A percentile compares a stretch with the other conserved stretches of the same genome.
Evolutionary conservation across 2,888 invertebrate genomes (phyloP).

Genomic region (Dimorphilus gyrociliatus): DNA sequence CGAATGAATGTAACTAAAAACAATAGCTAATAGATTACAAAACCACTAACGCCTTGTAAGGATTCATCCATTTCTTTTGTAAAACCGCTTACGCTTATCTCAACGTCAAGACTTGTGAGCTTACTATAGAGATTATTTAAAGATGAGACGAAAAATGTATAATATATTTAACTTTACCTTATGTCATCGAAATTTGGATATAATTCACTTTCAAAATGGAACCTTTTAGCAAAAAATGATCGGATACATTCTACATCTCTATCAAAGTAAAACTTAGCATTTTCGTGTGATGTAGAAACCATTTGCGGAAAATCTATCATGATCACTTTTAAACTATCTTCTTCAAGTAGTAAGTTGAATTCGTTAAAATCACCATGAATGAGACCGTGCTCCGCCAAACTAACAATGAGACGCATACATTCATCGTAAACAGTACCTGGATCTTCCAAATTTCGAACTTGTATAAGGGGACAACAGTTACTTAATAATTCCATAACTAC

Average conservation of each 20-base stretch:
- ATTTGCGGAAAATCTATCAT: constrained; percentile 98
- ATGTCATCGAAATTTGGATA: constrained; percentile 39
- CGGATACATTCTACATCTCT: constrained; percentile 82
- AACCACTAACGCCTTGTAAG: constrained; percentile 21
- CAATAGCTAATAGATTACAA: not conserved
- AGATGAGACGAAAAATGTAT: not conserved
- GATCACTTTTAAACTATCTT: constrained; percentile 52
- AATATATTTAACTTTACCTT: constrained; percentile 19
- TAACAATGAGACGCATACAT: constrained; percentile 77
- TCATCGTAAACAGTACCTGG: constrained; percentile 70
- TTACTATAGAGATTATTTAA: constrained; percentile 2
- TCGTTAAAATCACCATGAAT: constrained; percentile 99
- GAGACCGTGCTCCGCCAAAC: constrained; percentile 78
- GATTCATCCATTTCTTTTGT: constrained; percentile 55
- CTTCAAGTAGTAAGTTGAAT: constrained; percentile 75
- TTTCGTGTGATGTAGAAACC: constrained; percentile 79
- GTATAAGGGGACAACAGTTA: too few relatives aligned
- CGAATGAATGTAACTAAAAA: not conserved
- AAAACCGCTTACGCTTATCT: constrained; percentile 75
- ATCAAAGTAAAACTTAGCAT: constrained; percentile 80
- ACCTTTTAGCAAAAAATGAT: constrained; percentile 74
- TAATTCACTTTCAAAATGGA: constrained; percentile 64
- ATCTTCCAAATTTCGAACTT: constrained; percentile 49
- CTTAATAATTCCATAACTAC: constrained; percentile 75
- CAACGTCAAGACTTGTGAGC: constrained; percentile 53